Evolutionary conservation across 2,888 invertebrate species (phyloP).

Genomic region (Coremacera marginata): DNA sequence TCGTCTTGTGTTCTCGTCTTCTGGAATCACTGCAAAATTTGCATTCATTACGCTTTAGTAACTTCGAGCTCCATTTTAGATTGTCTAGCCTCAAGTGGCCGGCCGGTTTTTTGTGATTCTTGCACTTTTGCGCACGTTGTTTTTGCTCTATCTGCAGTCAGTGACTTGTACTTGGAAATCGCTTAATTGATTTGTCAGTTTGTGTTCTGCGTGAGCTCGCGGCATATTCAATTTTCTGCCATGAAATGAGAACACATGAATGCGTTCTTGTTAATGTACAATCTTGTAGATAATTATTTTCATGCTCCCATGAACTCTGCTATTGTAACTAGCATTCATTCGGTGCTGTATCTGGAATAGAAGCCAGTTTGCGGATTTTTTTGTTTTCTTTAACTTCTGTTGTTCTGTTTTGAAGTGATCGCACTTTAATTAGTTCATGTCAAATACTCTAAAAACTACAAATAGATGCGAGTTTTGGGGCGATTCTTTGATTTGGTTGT

Average conservation of each 20-base stretch:
- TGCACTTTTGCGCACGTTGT: not conserved
- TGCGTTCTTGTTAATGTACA: not conserved
- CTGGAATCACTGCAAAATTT: slow-evolving; percentile 3
- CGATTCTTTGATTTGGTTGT: no score
- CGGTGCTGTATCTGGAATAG: no score
- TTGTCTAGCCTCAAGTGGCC: not conserved
- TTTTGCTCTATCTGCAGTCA: not conserved
- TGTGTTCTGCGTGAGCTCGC: slow-evolving; percentile 8
- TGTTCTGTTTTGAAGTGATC: slow-evolving; percentile 13
- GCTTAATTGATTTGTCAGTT: slow-evolving; percentile 37
- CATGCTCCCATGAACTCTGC: not conserved
- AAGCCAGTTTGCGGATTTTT: not conserved
- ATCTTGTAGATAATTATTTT: slow-evolving; percentile 22
- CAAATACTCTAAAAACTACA: not conserved
- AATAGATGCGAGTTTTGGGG: no score
- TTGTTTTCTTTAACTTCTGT: not conserved
- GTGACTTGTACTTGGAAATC: slow-evolving; percentile 9
- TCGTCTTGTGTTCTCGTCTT: not conserved
- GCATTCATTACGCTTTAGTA: slow-evolving; percentile 17
- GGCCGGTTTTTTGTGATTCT: not conserved
- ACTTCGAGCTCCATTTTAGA: not conserved
- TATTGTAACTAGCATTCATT: not conserved
- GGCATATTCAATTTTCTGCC: slow-evolving; percentile 27
- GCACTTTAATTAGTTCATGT: slow-evolving; percentile 25
- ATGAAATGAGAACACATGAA: not conserved